Evolutionary conservation across 2,888 invertebrate species (phyloP), one percentile per base, ranked within the genome.

Genomic region (Congeria kusceri): DNA sequence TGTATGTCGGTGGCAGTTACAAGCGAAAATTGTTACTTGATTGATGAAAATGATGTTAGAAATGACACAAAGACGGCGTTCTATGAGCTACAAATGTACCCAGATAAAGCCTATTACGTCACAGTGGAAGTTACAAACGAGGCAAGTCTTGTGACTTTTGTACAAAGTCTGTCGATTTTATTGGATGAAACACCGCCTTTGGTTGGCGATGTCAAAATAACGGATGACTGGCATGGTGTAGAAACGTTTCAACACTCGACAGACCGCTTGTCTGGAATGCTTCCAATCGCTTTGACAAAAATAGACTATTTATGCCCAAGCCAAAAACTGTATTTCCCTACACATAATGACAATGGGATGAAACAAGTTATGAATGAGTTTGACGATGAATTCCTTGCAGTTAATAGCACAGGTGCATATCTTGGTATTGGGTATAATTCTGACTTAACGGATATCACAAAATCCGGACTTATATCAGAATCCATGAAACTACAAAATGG

Each of bases 121-220:
- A 58, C 29, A n/a, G 3, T 88, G 11, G 71, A 57, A 11, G 81
- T 84, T 18, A 46, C 47, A 13, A 88, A 88, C 68, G 71, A 58
- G 7, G 88, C 87, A 11, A 66, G 69, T 20, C 56, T 86, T 20
- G 62, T 29, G 7, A 77, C 61, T 1, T 39, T 9, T 11, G 58
- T 71, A 0, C 46, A 44, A 27, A 80, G 79, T 27, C n/a, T 56
- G 18, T 58, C 80, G 20, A 69, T 88, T 27, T 56, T 77, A 7
- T 44, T 85, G 3, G 88, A 88, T 58, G 53, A 61, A 7, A 66
- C 80, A 13, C 62, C 76, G 9, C 85, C 87, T 27, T 46, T 77
- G 25, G 28, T 68, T 7, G 88, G 88, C 4, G 39, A 46, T 18
- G 80, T 88, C 3, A 85, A 87, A 62, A 72, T 81, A 56, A 72